A percentile compares a stretch with the other conserved stretches of the same genome.
Conservation (phyloP, 37 sponge, comb jelly and placozoan genomes). For the Agelas oroides region DNA sequence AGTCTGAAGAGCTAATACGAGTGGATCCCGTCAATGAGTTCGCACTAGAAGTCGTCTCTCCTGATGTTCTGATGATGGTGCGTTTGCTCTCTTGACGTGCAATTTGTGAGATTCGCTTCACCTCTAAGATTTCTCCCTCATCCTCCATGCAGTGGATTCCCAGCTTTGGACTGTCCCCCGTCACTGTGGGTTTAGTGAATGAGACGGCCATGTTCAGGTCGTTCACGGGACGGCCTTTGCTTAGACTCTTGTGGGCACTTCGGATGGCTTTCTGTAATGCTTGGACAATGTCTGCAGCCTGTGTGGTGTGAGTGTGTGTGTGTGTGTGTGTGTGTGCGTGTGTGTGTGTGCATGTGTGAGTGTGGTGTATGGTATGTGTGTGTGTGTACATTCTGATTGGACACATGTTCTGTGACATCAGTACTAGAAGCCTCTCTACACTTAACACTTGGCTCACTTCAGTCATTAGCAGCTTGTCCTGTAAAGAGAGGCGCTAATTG, state of each 20-base stretch:
- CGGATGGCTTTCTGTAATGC: conserved; percentile 29
- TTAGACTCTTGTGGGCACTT: background rate
- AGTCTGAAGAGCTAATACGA: background rate
- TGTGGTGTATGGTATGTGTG: background rate
- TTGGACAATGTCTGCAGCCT: conserved; percentile 60
- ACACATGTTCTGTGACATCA: too few species aligned
- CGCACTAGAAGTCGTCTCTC: background rate
- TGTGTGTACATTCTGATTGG: background rate
- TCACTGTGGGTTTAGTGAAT: too few species aligned
- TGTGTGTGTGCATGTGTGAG: background rate
- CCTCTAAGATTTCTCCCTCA: conserved; percentile 45
- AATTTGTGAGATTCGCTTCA: conserved; percentile 13
- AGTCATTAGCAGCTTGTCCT: too few species aligned
- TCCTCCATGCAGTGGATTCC: conserved; percentile 36
- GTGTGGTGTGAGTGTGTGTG: background rate
- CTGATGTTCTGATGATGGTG: background rate
- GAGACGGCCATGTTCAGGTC: too few species aligned
- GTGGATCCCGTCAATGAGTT: background rate
- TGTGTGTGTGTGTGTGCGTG: background rate
- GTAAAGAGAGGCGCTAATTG: too few species aligned
- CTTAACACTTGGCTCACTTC: too few species aligned
- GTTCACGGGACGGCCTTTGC: background rate
- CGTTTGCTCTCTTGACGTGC: background rate
- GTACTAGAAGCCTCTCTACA: too few species aligned
- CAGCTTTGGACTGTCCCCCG: conserved; percentile 4